These are phyloP conservation scores for Chloropsis cyanopogon DNA, from an alignment of 2,113 vertebrate genomes.

Conservation along the genomic window DNA sequence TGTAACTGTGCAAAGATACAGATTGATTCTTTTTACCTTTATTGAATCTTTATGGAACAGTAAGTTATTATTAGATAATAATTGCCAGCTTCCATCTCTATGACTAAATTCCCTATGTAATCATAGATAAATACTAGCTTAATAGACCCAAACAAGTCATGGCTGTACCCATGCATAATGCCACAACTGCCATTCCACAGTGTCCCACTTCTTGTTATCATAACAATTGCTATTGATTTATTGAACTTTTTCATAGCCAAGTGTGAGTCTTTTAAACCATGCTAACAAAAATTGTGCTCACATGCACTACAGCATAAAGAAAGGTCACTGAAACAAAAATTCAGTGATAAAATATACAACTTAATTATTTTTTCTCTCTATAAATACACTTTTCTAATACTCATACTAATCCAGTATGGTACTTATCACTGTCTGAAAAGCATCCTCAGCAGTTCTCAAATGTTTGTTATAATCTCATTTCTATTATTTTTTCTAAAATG, in stretches of 20 bases:
- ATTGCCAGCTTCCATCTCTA: constrained; percentile 79
- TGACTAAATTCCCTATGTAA: constrained; percentile 73
- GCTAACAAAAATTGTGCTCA: constrained; percentile 37
- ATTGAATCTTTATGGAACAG: constrained; percentile 66
- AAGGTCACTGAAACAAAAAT: neutral
- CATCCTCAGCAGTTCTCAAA: neutral
- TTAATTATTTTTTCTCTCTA: neutral
- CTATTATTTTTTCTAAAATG: neutral
- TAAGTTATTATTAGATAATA: constrained; percentile 80
- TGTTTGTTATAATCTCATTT: neutral
- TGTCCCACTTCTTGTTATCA: constrained; percentile 80
- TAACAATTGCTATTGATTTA: constrained; percentile 86
- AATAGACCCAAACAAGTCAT: constrained; percentile 82
- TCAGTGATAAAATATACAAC: neutral
- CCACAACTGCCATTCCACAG: constrained; percentile 59
- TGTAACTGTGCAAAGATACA: neutral
- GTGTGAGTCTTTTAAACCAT: constrained; percentile 68
- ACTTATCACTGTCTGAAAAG: neutral
- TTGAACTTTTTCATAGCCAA: constrained; percentile 81
- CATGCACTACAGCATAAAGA: constrained; percentile 16
- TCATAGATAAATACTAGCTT: constrained; percentile 74
- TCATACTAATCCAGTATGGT: neutral
- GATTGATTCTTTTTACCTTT: constrained; percentile 36
- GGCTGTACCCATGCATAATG: constrained; percentile 70
- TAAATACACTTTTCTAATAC: neutral